Percentiles rank a stretch among this genome's conserved stretches.
phyloP scores from a whole-genome alignment of 2,888 invertebrate genomes.

The Synergus japonicus region DNA sequence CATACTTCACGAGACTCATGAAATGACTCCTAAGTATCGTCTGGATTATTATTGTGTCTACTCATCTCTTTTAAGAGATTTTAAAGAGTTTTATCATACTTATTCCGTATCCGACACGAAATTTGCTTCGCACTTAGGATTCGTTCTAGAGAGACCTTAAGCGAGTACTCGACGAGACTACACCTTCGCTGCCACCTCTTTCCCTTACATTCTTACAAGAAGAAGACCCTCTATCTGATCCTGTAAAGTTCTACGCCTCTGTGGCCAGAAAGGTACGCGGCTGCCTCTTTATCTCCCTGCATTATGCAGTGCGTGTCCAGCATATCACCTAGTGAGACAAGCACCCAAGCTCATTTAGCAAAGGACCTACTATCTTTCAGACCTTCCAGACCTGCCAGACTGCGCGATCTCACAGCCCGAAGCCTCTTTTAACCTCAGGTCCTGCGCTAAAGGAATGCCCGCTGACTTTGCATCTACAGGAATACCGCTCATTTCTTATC shows the following conservation, averaged over 20 bases:
- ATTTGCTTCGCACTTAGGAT: neutral
- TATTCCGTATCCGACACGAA: too few species aligned
- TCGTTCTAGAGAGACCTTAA: conserved; percentile 6
- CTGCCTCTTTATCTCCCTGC: conserved; percentile 54
- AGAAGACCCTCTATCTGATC: conserved; percentile 56
- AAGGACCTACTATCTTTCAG: conserved; percentile 22
- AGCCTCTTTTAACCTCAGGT: conserved; percentile 17
- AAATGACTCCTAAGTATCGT: too few species aligned
- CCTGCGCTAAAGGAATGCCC: conserved; percentile 18
- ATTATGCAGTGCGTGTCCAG: conserved; percentile 59
- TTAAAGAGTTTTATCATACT: too few species aligned
- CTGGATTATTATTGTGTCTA: too few species aligned
- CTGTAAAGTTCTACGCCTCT: conserved; percentile 54
- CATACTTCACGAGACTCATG: too few species aligned
- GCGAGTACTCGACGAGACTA: conserved; percentile 1
- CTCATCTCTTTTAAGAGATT: neutral
- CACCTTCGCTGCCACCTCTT: conserved; percentile 11
- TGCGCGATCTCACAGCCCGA: neutral
- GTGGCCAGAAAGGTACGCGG: conserved; percentile 43
- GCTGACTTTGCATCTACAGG: conserved; percentile 11
- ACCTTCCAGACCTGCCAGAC: neutral
- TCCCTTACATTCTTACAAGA: conserved; percentile 38
- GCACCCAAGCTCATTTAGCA: conserved; percentile 35
- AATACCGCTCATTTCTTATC: neutral
- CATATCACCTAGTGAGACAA: conserved; percentile 55